Evolutionary conservation across 2,113 vertebrate genomes (phyloP), one percentile per base, ranked within the genome.

Genomic region (Sitta europaea): DNA sequence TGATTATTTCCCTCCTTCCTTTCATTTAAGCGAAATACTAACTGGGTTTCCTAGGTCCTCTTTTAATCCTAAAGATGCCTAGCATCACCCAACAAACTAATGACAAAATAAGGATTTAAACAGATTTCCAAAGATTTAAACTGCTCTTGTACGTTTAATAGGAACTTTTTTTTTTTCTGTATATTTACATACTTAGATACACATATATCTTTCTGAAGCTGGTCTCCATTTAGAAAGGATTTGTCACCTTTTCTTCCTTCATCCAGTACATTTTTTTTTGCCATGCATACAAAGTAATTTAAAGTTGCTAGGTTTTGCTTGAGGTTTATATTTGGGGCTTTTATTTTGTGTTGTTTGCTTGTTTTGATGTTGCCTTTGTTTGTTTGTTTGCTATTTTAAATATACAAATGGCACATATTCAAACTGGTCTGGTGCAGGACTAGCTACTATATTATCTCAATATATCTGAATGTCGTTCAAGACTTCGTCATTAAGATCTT

Each of bases 321-420:
- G 13, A 18, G 7, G 5, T n/a, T 71, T 54, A 9, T 47, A 24
- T 28, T n/a, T 61, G 19, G 8, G 19, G 2, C 0, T 7, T 29
- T 47, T 68, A n/a, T n/a, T 61, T 27, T 18, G 4, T 24, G 6
- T 10, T 61, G 14, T 33, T 62, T 84, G 2, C 18, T 31, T 54
- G 7, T 38, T 73, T 54, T 23, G 2, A 23, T 38, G 5, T 45
- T 45, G 13, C 6, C 19, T 55, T 42, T 38, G 24, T 43, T 54
- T 68, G 24, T 43, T 54, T 68, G 16, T 53, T 53, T 55, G 13
- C 36, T 36, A 6, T 68, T 68, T 81, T 38, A n/a, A 16, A 25
- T 36, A 47, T 10, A 33, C 1, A 27, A 68, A 72, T 51, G 6
- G 0, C 5, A 50, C 1, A 12, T 68, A 76, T 89, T 83, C 54